Evolutionary conservation across 2,888 invertebrate genomes (phyloP), one percentile per base, ranked within the genome.

Genomic region (Amiota minor): DNA sequence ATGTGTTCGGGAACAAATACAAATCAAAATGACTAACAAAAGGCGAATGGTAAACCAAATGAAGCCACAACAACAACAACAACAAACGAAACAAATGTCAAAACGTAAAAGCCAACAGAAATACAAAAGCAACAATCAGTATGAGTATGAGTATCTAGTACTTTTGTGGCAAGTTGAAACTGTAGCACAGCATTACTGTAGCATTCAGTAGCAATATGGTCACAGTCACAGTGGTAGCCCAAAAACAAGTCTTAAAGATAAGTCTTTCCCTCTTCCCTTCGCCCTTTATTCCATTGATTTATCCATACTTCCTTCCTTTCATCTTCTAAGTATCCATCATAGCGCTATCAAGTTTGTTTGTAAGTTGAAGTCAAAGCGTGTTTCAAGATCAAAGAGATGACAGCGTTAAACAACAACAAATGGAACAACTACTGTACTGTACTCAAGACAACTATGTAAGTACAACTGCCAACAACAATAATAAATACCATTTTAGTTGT

Each of bases 1-100:
- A 59, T 20, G 59, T 59, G 35, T 35, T 6, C 35, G 35, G 35
- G 35, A 35, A 35, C 35, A 35, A 35, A 3, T 35, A 80, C 77
- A 84, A 81, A 81, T 81, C 81, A 81, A 81, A 82, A 81, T 82
- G 75, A 77, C 82, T 72, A 74, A 75, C 72, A 12, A 35, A 35
- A 35, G 11, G 18, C 59, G 20, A 59, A 59, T 12, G 20, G 20
- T 18, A 59, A 16, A 59, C 11, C 18, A 59, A 59, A 18, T 35
- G 35, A 35, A 59, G 18, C 59, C n/a, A 50, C 11, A 50, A 9
- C 1, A 50, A 50, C 1, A 53, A 53, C 11, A 53, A 53, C 8
- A 14, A 14, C 14, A 53, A 53, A 64, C 76, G 76, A 78, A 70
- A 75, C 80, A 78, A 78, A 80, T 78, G 81, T 81, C 82, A 81